Base-by-base conservation (phyloP, 2,113 vertebrate genomes). In the Pica pica region DNA sequence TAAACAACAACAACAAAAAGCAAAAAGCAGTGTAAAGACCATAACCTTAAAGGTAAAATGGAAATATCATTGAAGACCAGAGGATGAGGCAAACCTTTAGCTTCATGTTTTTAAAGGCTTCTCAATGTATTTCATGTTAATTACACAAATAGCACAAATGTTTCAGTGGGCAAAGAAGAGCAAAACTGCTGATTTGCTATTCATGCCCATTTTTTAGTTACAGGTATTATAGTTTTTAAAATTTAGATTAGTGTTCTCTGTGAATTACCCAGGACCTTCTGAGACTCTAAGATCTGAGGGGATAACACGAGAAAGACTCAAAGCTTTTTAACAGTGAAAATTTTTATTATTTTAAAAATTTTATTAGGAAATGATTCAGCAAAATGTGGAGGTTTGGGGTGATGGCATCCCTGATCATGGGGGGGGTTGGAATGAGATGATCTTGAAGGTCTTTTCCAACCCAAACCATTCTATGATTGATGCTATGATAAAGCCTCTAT, bases 141-240 rank as follows among this genome's bases (percentile, higher is more conserved):
- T 37, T 73, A 88, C 90, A 37, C 24, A 69, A 59, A 8, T 2
- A 55, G 8, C 4, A 13, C 14, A 55, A 63, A 59, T 18, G 3
- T 5, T 83, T 77, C 47, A 59, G 18, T 33, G 24, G 35, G 14
- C 3, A 77, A 87, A 63, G 41, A 69, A 64, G 13, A 57, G 4
- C 2, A 57, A 92, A 77, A 46, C 11, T 56, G 5, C 11, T 41
- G 9, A 13, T 71, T 55, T 31, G 28, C 5, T 63, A 18, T 41
- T 42, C 5, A 22, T 56, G 17, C 0, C 13, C 0, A 1, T 23
- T 65, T 59, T 56, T 68, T 5, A 4, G 17, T 42, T 49, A 39
- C 8, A 85, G 28, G 18, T 65, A 10, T 28, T 41, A 23, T 1
- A 19, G 3, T 6, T 63, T 39, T 60, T 35, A 44, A 9, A 30